These are phyloP conservation scores for Strigamia maritima DNA, from an alignment of 2,888 invertebrate species.

Conservation along the genomic window DNA sequence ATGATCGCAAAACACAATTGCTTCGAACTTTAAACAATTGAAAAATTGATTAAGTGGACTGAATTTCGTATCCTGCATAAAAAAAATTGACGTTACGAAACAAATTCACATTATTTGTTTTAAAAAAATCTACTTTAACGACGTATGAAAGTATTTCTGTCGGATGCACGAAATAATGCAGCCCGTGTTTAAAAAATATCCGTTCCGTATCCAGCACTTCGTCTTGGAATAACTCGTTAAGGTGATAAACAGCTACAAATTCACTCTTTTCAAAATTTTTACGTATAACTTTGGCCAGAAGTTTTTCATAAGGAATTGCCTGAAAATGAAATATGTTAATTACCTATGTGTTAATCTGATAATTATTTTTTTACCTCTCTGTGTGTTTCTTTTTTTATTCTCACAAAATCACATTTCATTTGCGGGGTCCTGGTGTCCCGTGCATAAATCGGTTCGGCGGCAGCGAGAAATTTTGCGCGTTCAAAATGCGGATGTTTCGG, in stretches of 20 bases:
- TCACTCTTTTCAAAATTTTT: not conserved
- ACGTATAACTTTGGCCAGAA: not conserved
- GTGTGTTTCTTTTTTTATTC: not conserved
- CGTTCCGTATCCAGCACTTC: not conserved
- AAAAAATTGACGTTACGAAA: not conserved
- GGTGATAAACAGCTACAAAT: not conserved
- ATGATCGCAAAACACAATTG: not conserved
- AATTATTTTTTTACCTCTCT: not conserved
- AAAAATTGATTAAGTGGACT: not conserved
- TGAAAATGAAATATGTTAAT: not conserved
- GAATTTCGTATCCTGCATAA: not conserved
- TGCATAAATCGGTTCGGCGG: not conserved
- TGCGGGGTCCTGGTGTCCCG: not conserved
- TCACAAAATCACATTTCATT: not conserved
- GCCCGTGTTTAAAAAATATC: not conserved
- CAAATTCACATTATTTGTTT: not conserved
- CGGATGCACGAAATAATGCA: not conserved
- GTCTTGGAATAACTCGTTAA: not conserved
- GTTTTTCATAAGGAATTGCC: not conserved
- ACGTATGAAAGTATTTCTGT: not conserved
- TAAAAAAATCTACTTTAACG: not conserved
- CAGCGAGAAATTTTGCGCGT: not conserved
- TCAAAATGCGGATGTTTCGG: not conserved
- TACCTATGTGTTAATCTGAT: not conserved
- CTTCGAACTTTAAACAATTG: not conserved